These are phyloP conservation scores for Notechis scutatus DNA, from an alignment of 2,113 vertebrate species.

Conservation along the genomic window DNA sequence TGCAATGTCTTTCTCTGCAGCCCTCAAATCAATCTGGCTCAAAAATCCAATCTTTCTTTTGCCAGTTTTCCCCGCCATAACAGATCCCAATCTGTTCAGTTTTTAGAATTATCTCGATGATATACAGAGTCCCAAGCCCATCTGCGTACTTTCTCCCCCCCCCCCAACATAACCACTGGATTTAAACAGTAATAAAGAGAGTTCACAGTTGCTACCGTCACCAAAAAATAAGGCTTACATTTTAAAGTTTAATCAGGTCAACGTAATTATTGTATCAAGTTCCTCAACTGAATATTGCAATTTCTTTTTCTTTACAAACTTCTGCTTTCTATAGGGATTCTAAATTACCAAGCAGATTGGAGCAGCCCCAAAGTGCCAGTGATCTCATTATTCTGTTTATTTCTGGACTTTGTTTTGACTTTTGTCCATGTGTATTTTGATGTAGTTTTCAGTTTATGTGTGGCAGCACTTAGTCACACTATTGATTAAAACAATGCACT, in stretches of 20 bases:
- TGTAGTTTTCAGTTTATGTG: neutral
- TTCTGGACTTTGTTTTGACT: neutral
- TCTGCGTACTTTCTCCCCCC: neutral
- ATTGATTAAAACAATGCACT: neutral
- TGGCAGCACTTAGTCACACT: neutral
- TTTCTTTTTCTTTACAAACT: neutral
- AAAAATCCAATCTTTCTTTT: neutral
- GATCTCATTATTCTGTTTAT: neutral
- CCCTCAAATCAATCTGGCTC: neutral
- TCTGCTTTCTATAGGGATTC: neutral
- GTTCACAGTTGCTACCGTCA: neutral
- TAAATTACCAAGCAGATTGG: neutral
- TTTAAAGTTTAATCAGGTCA: neutral
- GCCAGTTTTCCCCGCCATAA: neutral
- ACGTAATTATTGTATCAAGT: accelerated
- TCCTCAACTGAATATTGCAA: accelerated
- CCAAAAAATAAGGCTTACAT: neutral
- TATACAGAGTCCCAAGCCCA: neutral
- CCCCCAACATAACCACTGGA: neutral
- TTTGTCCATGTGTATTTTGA: neutral
- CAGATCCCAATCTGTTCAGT: neutral
- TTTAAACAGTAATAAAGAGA: neutral
- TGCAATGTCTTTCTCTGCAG: neutral
- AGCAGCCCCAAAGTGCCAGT: neutral
- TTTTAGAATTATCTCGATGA: neutral